Evolutionary conservation across 1,140 invertebrate genomes (phyloP).

Genomic region (Colletes latitarsis): DNA sequence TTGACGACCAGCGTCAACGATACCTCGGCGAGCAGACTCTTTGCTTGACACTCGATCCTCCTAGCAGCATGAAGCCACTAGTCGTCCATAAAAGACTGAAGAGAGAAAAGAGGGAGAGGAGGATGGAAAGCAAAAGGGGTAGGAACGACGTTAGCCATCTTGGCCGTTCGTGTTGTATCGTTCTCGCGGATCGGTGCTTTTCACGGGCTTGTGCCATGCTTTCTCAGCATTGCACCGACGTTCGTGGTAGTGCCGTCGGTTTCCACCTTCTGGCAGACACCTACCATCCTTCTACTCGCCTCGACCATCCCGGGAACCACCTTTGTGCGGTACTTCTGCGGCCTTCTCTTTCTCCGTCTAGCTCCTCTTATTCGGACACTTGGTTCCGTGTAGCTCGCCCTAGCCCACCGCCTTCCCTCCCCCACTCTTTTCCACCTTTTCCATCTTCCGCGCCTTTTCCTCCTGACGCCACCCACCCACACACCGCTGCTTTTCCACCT

Average conservation of each 20-base stretch:
- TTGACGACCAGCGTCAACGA: conserved; percentile 28
- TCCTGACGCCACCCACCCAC: background rate
- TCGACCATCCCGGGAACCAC: conserved; percentile 47
- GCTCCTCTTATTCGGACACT: conserved; percentile 37
- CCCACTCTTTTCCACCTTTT: background rate
- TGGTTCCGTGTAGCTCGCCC: background rate
- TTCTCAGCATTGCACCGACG: conserved; percentile 49
- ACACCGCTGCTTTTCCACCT: conserved; percentile 33
- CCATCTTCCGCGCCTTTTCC: background rate
- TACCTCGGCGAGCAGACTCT: conserved; percentile 26
- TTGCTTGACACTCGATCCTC: conserved; percentile 11
- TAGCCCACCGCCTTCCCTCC: background rate
- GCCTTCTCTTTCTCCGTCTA: conserved; percentile 19
- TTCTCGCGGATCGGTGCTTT: conserved; percentile 62
- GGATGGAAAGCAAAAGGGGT: background rate
- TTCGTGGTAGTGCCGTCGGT: conserved; percentile 19
- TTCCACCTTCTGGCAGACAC: conserved; percentile 49
- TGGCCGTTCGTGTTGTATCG: conserved; percentile 64
- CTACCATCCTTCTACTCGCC: conserved; percentile 33
- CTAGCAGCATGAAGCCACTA: conserved; percentile 1
- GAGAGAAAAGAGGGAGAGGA: background rate
- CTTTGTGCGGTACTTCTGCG: conserved; percentile 39
- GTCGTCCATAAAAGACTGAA: conserved; percentile 26
- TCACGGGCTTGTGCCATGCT: conserved; percentile 46
- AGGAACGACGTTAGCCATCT: conserved; percentile 58